Evolutionary conservation across 2,888 invertebrate species (phyloP).

Genomic region (Athalia circularis): DNA sequence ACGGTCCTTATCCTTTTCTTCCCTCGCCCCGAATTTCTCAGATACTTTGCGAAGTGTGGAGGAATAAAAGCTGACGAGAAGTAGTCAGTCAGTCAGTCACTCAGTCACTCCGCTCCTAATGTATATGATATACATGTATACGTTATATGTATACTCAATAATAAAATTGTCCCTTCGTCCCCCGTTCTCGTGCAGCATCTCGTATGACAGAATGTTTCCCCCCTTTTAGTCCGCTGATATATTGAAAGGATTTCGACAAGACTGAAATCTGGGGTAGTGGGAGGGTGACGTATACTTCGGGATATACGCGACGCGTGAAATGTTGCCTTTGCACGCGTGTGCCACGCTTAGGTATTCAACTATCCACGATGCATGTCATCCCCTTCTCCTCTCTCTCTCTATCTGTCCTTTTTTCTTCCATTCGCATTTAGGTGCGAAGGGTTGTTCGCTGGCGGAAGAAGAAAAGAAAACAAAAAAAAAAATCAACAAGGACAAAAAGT

Average conservation of each 20-base stretch:
- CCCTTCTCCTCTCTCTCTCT: too few species aligned
- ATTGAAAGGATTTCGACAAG: constrained; percentile 63
- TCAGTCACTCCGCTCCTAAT: constrained; percentile 1
- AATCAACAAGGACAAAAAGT: too few species aligned
- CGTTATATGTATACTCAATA: constrained; percentile 57
- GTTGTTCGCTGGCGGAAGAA: background rate
- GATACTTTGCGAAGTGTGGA: constrained; percentile 11
- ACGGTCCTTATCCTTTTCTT: constrained; percentile 22
- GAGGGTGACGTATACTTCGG: constrained; percentile 42
- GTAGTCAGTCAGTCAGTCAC: background rate
- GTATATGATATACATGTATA: too few species aligned
- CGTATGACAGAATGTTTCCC: constrained; percentile 52
- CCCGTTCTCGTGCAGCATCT: constrained; percentile 52
- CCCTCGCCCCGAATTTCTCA: background rate
- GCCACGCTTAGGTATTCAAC: background rate
- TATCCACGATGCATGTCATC: too few species aligned
- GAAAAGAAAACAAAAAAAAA: too few species aligned
- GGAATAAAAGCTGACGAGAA: background rate
- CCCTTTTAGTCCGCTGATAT: constrained; percentile 50
- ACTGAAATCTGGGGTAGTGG: constrained; percentile 41
- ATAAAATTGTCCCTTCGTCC: constrained; percentile 65
- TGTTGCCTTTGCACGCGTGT: background rate
- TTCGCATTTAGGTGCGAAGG: constrained; percentile 41
- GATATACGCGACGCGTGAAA: constrained; percentile 47
- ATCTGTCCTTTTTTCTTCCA: background rate